Base-by-base conservation (phyloP, 2,888 invertebrate genomes). In the Eristalis tenax region DNA sequence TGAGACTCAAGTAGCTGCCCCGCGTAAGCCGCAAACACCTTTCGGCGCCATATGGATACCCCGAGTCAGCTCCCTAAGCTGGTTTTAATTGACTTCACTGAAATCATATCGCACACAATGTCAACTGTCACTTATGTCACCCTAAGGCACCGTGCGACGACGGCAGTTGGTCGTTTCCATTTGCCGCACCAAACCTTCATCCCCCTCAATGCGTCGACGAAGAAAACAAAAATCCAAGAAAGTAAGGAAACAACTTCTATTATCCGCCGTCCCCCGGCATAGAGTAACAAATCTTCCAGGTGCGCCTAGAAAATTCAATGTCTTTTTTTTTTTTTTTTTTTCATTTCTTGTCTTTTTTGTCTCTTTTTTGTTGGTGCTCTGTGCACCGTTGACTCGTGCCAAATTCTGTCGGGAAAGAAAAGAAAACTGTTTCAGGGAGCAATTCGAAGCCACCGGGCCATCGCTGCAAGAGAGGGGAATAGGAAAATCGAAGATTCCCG, bases 281-380 rank as follows among this genome's bases (percentile, higher is more conserved):
- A 86, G 65, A 78, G 69, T 78, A 83, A 79, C 83, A 83, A 83
- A 83, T 78, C 28, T 66, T 82, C 86, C 86, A 86, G 86, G 86
- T 86, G 86, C 83, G 61, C 66, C 38, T 57, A 86, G 86, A 61
- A 82, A 86, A 83, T 79, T 82, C 74, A 73, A 73, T 74, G 69
- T 18, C 40, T 78, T 73, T 69, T 18, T 15, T 15, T 50, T 32
- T 43, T 32, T 50, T 50, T 76, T 22, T 50, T 75, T 61, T 15
- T 78, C 28, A 22, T 38, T 26, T 15, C 22, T 18, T 22, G 11
- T 65, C n/a, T 32, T n/a, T 65, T 23, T 13, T 50, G 35, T 50
- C 40, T 11, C 1, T 43, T 28, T 32, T n/a, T 35, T 28, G 43
- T 43, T n/a, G 13, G 43, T 43, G 13, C 15, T 10, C 18, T 11